Evolutionary conservation across 2,888 invertebrate genomes (phyloP).

Genomic region (Lagria hirta): DNA sequence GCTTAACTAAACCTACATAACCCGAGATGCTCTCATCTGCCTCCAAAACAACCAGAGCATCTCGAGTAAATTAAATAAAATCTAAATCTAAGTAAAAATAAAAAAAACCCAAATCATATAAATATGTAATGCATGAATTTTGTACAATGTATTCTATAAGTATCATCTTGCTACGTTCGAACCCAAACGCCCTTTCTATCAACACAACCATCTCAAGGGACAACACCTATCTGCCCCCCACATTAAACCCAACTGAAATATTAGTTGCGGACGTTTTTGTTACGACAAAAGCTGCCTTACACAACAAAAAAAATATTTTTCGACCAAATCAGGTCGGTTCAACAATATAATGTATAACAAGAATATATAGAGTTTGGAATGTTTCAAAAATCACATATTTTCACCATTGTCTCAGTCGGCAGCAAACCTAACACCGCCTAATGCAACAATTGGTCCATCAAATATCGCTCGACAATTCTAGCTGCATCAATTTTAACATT

Average conservation of each 20-base stretch:
- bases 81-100: slow-evolving; percentile 37
- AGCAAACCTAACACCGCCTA: slow-evolving; percentile 20
- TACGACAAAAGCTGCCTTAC: slow-evolving; percentile 48
- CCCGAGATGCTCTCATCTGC: slow-evolving; percentile 18
- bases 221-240: no score
- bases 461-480: no score
- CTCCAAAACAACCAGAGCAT: slow-evolving; percentile 10
- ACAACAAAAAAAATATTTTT: slow-evolving; percentile 31
- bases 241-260: no score
- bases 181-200: slow-evolving; percentile 35
- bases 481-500: no score
- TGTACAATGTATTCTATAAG: slow-evolving; percentile 38
- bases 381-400: slow-evolving; percentile 28
- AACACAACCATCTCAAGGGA: slow-evolving; percentile 35
- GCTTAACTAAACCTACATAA: slow-evolving; percentile 47
- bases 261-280: slow-evolving; percentile 49
- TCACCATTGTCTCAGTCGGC: slow-evolving; percentile 18
- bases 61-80: slow-evolving; percentile 23
- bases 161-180: slow-evolving; percentile 33
- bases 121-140: slow-evolving; percentile 33
- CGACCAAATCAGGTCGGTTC: slow-evolving; percentile 27
- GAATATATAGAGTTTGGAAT: slow-evolving; percentile 36
- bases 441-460: slow-evolving; percentile 9
- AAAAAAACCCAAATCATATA: slow-evolving; percentile 38
- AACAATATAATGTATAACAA: slow-evolving; percentile 31